A percentile compares a stretch with the other conserved stretches of the same genome.
These are phyloP conservation scores for Gonioctena quinquepunctata DNA, from an alignment of 1,140 invertebrate genomes.

Conservation along the genomic window DNA sequence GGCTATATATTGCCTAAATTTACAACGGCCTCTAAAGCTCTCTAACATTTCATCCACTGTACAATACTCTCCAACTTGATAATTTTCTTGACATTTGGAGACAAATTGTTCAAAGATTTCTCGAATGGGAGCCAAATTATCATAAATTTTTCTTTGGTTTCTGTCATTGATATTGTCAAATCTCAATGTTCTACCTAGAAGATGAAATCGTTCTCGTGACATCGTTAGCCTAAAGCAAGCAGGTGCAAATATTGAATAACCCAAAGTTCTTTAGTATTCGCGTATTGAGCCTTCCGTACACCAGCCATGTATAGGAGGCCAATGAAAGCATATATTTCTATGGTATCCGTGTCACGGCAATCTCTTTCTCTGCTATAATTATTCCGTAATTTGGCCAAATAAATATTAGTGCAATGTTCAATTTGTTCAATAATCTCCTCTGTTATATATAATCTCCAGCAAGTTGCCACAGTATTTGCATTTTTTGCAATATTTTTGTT, in stretches of 20 bases:
- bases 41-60: slow-evolving; percentile 18
- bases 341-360: neutral
- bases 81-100: slow-evolving; percentile 2
- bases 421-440: too few species aligned
- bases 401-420: neutral
- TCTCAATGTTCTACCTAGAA: neutral
- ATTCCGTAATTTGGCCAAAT: neutral
- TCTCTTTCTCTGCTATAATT: neutral
- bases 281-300: neutral
- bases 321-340: neutral
- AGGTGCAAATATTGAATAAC: neutral
- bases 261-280: slow-evolving; percentile 13
- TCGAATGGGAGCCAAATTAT: slow-evolving; percentile 13
- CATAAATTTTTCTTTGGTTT: neutral
- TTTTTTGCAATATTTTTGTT: too few species aligned
- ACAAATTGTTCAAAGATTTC: slow-evolving; percentile 19
- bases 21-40: slow-evolving; percentile 10
- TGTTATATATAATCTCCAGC: too few species aligned
- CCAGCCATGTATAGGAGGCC: slow-evolving; percentile 8
- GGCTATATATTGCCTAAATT: slow-evolving; percentile 17
- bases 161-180: slow-evolving; percentile 16
- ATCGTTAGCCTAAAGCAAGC: slow-evolving; percentile 17
- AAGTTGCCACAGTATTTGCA: too few species aligned
- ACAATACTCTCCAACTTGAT: neutral
- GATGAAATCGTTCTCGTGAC: slow-evolving; percentile 8